Percentiles rank a stretch among this genome's conserved stretches.
phyloP scores from a whole-genome alignment of 2,113 vertebrate genomes.

The Pseudois nayaur region DNA sequence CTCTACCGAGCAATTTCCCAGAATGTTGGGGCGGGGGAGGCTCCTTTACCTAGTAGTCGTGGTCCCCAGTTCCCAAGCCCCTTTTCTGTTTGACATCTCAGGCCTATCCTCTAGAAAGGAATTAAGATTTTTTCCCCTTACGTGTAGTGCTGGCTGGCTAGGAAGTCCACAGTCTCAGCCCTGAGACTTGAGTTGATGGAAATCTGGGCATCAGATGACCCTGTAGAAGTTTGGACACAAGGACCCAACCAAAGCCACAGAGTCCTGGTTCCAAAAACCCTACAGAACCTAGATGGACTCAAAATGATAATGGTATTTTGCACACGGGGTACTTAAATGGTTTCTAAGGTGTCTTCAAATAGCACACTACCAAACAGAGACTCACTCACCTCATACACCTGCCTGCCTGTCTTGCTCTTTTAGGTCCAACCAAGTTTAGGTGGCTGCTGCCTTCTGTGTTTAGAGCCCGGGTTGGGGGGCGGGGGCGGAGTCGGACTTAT shows the following conservation, averaged over 20 bases:
- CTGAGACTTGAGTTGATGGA: neutral
- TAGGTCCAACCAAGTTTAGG: neutral
- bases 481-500: neutral
- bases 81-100: neutral
- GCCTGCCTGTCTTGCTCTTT: neutral
- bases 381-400: neutral
- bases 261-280: neutral
- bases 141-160: neutral
- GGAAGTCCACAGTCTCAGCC: neutral
- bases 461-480: neutral
- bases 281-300: neutral
- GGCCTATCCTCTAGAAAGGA: neutral
- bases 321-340: neutral
- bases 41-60: neutral
- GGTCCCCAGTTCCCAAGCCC: neutral
- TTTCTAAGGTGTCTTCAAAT: neutral
- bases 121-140: neutral
- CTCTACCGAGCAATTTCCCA: neutral
- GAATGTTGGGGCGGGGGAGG: fast-evolving
- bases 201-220: neutral
- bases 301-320: neutral
- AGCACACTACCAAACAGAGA: neutral
- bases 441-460: neutral
- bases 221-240: neutral
- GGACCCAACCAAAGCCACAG: neutral